phyloP scores from a whole-genome alignment of 2,888 invertebrate genomes.

The Leptopterna dolabrata region DNA sequence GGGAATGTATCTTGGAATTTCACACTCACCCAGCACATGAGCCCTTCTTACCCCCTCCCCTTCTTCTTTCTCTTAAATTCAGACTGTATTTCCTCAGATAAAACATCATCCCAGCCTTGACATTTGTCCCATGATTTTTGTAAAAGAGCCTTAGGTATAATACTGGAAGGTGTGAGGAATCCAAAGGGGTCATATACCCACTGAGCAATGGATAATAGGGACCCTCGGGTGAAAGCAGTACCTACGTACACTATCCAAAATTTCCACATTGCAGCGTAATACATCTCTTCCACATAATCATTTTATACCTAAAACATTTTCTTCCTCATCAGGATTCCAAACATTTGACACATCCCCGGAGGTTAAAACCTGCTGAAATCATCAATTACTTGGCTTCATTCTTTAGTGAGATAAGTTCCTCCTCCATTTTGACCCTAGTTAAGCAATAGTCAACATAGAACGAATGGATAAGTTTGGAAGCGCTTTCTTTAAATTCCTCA shows the following conservation, averaged over 20 bases:
- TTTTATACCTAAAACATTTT: conserved; percentile 32
- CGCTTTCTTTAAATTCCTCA: no score
- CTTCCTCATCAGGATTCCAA: background rate
- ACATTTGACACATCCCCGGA: background rate
- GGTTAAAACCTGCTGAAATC: no score
- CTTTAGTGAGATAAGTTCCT: conserved; percentile 35
- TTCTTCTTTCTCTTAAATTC: no score
- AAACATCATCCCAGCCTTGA: conserved; percentile 9
- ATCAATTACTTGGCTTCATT: background rate
- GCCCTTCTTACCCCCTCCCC: background rate
- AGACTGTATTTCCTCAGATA: no score
- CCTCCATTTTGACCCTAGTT: conserved; percentile 30
- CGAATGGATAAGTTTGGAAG: background rate
- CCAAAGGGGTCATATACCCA: background rate
- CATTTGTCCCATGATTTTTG: background rate
- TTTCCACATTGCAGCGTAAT: background rate
- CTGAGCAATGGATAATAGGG: conserved; percentile 23
- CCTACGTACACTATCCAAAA: background rate
- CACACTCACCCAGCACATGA: background rate
- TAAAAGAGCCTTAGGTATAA: no score
- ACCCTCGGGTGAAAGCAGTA: background rate
- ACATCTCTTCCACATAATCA: no score
- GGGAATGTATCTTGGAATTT: no score
- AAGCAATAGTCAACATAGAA: conserved; percentile 56
- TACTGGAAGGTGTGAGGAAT: no score